Evolutionary conservation across 2,888 invertebrate species (phyloP), one percentile per base, ranked within the genome.

Genomic region (Macaria notata): DNA sequence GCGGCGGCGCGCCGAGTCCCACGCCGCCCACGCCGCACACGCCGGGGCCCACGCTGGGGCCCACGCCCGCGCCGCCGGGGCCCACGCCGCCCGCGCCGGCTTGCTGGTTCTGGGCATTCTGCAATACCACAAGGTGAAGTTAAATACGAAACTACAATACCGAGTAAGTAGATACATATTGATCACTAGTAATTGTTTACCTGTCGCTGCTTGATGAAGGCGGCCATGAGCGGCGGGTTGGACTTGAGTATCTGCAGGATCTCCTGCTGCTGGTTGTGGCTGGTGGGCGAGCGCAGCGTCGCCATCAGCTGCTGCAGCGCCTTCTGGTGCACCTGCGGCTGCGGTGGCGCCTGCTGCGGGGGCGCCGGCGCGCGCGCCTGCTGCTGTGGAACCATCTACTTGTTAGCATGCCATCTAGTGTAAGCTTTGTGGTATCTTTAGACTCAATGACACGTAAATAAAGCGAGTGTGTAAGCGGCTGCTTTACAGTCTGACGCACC

Each of bases 151-250:
- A n/a, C n/a, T n/a, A n/a, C n/a, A n/a, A n/a, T n/a, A n/a, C n/a
- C n/a, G n/a, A n/a, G n/a, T n/a, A n/a, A n/a, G n/a, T n/a, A n/a
- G n/a, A n/a, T n/a, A n/a, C n/a, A n/a, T n/a, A n/a, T n/a, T n/a
- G n/a, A n/a, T n/a, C n/a, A n/a, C n/a, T n/a, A n/a, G n/a, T n/a
- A n/a, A n/a, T n/a, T n/a, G n/a, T n/a, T 68, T 65, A 93, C 94
- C 88, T 95, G 95, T 81, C 96, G 93, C 82, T 97, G 96, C 81
- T 98, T 97, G 63, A 98, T 96, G 78, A 98, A 98, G 56, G 98
- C 97, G 59, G 98, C 97, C 97, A 98, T 98, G 48, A 98, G 93
- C 73, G 97, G 97, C 43, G 98, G 98, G 88, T 98, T 97, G 66
- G 96, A 95, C 85, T 98, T 98, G 62, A 98, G 93, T 80, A 98